phyloP scores from a whole-genome alignment of 1,140 invertebrate genomes.

The Chironomus striatipennis region DNA sequence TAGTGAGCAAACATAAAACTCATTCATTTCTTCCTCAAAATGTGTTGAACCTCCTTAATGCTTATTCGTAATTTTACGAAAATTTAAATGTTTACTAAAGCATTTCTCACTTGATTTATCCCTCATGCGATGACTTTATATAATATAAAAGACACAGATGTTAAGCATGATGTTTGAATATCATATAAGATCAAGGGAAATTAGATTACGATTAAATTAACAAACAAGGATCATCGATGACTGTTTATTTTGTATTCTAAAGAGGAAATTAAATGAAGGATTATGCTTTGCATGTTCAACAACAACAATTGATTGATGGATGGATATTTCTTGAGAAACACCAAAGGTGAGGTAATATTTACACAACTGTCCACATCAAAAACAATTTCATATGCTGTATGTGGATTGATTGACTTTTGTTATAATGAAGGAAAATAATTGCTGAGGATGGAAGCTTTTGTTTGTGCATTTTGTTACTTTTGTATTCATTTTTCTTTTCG shows the following conservation, averaged over 20 bases:
- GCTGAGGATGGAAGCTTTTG: not conserved
- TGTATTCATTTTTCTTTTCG: too few species aligned
- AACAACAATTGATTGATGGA: not conserved
- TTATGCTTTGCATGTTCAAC: not conserved
- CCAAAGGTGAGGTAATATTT: not conserved
- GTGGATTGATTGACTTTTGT: not conserved
- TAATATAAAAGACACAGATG: not conserved
- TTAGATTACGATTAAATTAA: slow-evolving; percentile 23
- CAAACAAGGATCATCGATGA: not conserved
- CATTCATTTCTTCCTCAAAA: not conserved
- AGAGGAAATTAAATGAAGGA: too few species aligned
- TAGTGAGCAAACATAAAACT: not conserved
- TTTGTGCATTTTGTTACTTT: not conserved
- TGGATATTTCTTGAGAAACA: not conserved
- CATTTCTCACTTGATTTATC: slow-evolving; percentile 16
- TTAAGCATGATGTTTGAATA: not conserved
- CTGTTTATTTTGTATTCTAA: not conserved
- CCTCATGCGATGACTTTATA: not conserved
- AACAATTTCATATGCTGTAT: not conserved
- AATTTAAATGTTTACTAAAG: slow-evolving; percentile 12
- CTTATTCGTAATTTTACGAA: not conserved
- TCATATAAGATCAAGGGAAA: slow-evolving; percentile 13
- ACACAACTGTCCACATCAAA: slow-evolving; percentile 6
- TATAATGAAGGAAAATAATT: too few species aligned
- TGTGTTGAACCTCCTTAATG: not conserved